A percentile compares a stretch with the other conserved stretches of the same genome.
Evolutionary conservation across 2,888 invertebrate genomes (phyloP).

Genomic region (Caenorhabditis angaria): DNA sequence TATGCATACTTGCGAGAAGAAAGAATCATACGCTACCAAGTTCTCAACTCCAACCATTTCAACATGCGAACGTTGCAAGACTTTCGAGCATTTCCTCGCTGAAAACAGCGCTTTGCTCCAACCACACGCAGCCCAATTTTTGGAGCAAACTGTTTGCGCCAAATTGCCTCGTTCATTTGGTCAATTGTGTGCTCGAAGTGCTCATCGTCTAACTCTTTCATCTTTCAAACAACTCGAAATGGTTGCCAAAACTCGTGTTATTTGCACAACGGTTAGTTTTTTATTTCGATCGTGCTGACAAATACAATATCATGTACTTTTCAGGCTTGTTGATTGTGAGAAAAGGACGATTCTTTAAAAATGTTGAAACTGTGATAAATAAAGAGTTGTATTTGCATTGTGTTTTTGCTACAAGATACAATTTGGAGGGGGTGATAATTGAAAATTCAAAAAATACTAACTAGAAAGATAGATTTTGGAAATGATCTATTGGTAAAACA

Average conservation of each 20-base stretch:
- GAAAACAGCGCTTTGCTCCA: constrained; percentile 20
- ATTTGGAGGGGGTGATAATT: no score
- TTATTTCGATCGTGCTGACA: neutral
- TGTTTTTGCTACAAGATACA: no score
- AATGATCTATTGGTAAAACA: no score
- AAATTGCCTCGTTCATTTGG: constrained; percentile 31
- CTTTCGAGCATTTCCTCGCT: constrained; percentile 25
- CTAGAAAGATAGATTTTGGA: no score
- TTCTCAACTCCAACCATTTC: neutral
- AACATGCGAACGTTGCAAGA: constrained; percentile 21
- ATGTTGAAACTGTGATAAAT: no score
- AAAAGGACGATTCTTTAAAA: constrained; percentile 5
- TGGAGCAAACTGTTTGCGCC: constrained; percentile 8
- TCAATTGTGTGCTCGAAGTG: constrained; percentile 22
- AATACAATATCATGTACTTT: neutral
- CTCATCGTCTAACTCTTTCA: constrained; percentile 13
- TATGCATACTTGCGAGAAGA: constrained; percentile 34
- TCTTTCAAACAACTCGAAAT: constrained; percentile 26
- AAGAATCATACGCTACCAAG: constrained; percentile 8
- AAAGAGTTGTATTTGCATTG: neutral
- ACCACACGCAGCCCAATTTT: constrained; percentile 22
- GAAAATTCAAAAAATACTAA: no score
- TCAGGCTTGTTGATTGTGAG: constrained; percentile 17
- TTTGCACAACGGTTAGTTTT: constrained; percentile 26
- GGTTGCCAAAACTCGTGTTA: constrained; percentile 20